A percentile compares a stretch with the other conserved stretches of the same genome.
Evolutionary conservation across 2,113 vertebrate species (phyloP).

Genomic region (Psilopsiagon aymara): DNA sequence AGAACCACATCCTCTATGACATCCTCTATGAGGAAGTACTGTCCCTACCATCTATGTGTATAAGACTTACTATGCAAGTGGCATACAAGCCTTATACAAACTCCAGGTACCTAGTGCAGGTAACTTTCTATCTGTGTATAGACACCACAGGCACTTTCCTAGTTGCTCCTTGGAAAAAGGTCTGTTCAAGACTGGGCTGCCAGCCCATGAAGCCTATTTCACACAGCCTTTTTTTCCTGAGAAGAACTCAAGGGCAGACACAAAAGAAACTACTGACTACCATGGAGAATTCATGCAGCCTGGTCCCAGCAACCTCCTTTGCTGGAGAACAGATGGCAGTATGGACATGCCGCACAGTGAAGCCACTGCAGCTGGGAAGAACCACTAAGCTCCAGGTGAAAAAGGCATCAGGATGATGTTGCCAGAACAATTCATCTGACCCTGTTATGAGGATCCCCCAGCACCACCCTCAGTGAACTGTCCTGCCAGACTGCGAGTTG

Average conservation of each 20-base stretch:
- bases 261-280: not conserved
- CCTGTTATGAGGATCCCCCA: not conserved
- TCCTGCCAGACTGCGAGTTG: accelerated
- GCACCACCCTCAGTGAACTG: not conserved
- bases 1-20: not conserved
- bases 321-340: not conserved
- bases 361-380: not conserved
- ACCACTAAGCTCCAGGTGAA: not conserved
- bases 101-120: not conserved
- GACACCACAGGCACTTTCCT: not conserved
- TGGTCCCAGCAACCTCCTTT: not conserved
- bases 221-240: not conserved
- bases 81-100: not conserved
- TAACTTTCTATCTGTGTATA: not conserved
- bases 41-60: accelerated
- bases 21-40: not conserved
- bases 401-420: not conserved
- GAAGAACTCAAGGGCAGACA: not conserved
- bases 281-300: accelerated
- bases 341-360: accelerated
- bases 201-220: not conserved
- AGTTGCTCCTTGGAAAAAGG: not conserved
- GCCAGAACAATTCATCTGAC: not conserved
- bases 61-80: accelerated
- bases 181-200: accelerated